A percentile compares a stretch with the other conserved stretches of the same genome.
phyloP scores from a whole-genome alignment of 2,888 invertebrate species.

The Diplolepis rosae region DNA sequence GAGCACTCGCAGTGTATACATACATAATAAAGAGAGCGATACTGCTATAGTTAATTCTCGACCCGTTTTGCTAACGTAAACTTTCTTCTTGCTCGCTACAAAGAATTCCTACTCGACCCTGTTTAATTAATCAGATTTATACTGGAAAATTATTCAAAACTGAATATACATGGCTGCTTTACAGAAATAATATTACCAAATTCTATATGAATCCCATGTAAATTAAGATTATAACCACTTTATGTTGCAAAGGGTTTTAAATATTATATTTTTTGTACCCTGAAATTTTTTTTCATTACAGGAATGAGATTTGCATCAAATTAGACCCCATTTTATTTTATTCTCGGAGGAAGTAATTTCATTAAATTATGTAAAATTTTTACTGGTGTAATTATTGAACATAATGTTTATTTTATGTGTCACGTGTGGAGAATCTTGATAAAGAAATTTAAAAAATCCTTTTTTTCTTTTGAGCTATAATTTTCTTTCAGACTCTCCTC shows the following conservation, averaged over 20 bases:
- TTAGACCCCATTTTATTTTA: background rate
- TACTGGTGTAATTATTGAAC: constrained; percentile 15
- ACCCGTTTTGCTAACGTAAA: background rate
- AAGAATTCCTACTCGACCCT: background rate
- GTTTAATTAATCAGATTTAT: background rate
- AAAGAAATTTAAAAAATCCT: background rate
- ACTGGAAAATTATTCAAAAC: background rate
- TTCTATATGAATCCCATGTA: background rate
- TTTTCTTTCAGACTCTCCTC: background rate
- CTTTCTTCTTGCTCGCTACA: background rate
- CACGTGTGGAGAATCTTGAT: constrained; percentile 26
- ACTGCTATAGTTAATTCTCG: background rate
- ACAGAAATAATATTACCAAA: constrained; percentile 4
- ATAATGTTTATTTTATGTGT: constrained; percentile 20
- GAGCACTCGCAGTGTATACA: background rate
- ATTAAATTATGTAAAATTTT: constrained; percentile 10
- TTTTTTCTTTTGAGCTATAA: background rate
- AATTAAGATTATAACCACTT: background rate
- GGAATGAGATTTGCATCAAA: background rate
- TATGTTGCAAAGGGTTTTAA: background rate
- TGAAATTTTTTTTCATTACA: background rate
- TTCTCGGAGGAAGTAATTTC: constrained; percentile 17
- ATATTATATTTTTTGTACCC: background rate
- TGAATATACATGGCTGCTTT: constrained; percentile 9
- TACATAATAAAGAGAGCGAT: background rate